Evolutionary conservation across 1,140 invertebrate genomes (phyloP).

Genomic region (Caenorhabditis inopinata): DNA sequence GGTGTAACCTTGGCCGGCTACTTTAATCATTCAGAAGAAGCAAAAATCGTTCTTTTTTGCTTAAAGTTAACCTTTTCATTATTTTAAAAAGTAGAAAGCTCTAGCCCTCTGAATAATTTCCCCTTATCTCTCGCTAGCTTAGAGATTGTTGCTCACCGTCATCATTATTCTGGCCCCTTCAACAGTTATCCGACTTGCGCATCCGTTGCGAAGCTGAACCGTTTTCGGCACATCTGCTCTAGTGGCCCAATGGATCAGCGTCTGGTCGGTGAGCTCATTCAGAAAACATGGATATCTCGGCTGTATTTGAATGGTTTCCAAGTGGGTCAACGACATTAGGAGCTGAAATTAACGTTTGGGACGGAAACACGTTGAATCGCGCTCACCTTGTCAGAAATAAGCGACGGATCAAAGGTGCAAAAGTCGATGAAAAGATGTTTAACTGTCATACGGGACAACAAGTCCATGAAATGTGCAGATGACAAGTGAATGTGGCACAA

Average conservation of each 20-base stretch:
- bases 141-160: neutral
- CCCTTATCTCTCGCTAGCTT: no score
- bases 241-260: neutral
- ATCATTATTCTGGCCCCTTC: neutral
- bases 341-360: conserved; percentile 2
- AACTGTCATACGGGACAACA: neutral
- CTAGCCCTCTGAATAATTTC: no score
- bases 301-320: neutral
- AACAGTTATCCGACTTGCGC: neutral
- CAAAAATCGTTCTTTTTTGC: no score
- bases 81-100: no score
- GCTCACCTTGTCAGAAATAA: conserved; percentile 7
- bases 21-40: no score
- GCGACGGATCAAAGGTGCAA: conserved; percentile 10
- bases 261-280: neutral
- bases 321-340: neutral
- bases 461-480: neutral
- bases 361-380: no score
- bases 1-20: no score
- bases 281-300: conserved; percentile 3
- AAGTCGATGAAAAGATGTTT: conserved; percentile 12
- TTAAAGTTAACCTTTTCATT: no score
- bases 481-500: neutral
- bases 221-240: neutral
- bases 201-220: neutral